Percentiles rank a stretch among this genome's conserved stretches.
Conservation (phyloP, 2,797 vertebrate species). For the Spea hammondii region DNA sequence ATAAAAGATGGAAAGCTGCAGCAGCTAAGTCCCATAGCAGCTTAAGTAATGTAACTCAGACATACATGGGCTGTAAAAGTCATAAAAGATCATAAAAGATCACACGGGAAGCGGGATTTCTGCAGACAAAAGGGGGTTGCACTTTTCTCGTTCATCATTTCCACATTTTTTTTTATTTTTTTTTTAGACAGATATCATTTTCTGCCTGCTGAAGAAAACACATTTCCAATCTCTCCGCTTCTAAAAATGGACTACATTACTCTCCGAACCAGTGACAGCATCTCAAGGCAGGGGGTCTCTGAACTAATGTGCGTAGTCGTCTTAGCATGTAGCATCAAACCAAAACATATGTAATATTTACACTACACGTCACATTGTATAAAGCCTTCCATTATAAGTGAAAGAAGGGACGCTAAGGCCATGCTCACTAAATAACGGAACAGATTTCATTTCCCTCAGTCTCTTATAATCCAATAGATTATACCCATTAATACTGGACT, state of each 20-base stretch:
- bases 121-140: not conserved
- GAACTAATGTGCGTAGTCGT: not conserved
- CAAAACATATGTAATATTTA: too few species aligned
- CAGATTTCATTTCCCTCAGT: too few species aligned
- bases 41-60: not conserved
- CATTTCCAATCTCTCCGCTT: not conserved
- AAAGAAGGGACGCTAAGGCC: too few species aligned
- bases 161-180: not conserved
- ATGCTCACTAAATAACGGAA: too few species aligned
- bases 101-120: not conserved
- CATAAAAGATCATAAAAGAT: not conserved
- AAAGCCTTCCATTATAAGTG: too few species aligned
- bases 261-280: not conserved
- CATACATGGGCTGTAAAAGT: not conserved
- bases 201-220: not conserved
- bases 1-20: not conserved
- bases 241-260: not conserved
- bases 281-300: not conserved
- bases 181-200: not conserved
- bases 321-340: not conserved
- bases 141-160: not conserved
- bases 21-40: not conserved
- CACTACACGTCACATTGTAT: too few species aligned
- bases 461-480: too few species aligned
- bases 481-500: too few species aligned